Conservation (phyloP, 2,888 invertebrate genomes). For the Teleogryllus oceanicus region DNA sequence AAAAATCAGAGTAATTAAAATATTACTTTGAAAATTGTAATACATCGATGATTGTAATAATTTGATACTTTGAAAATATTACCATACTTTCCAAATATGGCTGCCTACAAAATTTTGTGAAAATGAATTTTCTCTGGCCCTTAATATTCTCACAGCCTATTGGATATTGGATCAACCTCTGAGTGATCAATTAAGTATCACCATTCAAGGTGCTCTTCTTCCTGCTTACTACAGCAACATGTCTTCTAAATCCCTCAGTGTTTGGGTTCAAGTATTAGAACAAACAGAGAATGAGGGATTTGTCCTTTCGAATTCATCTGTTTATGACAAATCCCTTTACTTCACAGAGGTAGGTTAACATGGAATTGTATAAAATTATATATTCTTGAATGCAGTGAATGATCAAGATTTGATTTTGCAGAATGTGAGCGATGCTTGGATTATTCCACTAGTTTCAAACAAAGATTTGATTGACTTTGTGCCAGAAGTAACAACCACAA, state of each 20-base stretch:
- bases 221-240: conserved; percentile 54
- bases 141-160: conserved; percentile 38
- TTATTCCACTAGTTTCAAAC: conserved; percentile 55
- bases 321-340: too few species aligned
- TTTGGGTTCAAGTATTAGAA: conserved; percentile 51
- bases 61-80: too few species aligned
- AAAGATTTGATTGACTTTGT: conserved; percentile 59
- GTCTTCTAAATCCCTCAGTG: conserved; percentile 48
- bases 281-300: neutral
- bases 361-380: too few species aligned
- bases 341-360: neutral
- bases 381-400: too few species aligned
- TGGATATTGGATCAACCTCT: conserved; percentile 43
- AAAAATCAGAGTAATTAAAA: too few species aligned
- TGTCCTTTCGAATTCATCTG: too few species aligned
- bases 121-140: neutral
- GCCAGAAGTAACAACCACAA: conserved; percentile 25
- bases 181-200: conserved; percentile 52
- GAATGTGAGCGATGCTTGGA: conserved; percentile 58
- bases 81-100: too few species aligned
- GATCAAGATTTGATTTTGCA: conserved; percentile 41
- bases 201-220: conserved; percentile 59
- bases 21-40: too few species aligned
- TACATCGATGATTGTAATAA: too few species aligned
- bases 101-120: too few species aligned